phyloP scores from a whole-genome alignment of 1,140 invertebrate species.

The Nebria ingens region DNA sequence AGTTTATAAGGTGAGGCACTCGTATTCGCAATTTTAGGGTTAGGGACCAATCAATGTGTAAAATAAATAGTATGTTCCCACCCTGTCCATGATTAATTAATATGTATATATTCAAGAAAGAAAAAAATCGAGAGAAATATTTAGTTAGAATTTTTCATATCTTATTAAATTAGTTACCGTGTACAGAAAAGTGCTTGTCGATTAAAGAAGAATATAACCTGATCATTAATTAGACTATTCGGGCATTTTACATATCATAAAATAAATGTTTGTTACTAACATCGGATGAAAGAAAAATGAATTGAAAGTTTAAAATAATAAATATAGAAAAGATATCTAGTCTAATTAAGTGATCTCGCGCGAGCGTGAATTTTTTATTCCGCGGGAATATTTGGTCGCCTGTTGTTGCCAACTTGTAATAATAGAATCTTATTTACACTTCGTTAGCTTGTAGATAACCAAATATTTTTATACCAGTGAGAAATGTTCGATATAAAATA shows the following conservation, averaged over 20 bases:
- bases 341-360: slow-evolving; percentile 4
- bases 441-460: slow-evolving; percentile 1
- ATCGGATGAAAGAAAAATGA: neutral
- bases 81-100: neutral
- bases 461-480: slow-evolving; percentile 9
- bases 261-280: neutral
- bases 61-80: neutral
- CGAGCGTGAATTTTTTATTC: neutral
- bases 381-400: neutral
- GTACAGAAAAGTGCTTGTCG: neutral
- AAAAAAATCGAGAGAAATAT: too few species aligned
- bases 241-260: neutral
- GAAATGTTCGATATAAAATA: neutral
- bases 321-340: slow-evolving; percentile 1
- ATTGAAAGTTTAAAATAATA: neutral
- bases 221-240: slow-evolving; percentile 6
- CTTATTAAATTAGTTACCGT: slow-evolving; percentile 7
- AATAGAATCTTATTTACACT: too few species aligned
- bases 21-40: slow-evolving; percentile 1
- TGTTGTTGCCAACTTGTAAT: neutral
- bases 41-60: slow-evolving; percentile 1
- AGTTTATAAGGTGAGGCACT: neutral
- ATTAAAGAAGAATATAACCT: neutral
- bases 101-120: too few species aligned
- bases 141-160: neutral